Evolutionary conservation across 2,113 vertebrate species (phyloP).

Genomic region (Morphnarchus princeps): DNA sequence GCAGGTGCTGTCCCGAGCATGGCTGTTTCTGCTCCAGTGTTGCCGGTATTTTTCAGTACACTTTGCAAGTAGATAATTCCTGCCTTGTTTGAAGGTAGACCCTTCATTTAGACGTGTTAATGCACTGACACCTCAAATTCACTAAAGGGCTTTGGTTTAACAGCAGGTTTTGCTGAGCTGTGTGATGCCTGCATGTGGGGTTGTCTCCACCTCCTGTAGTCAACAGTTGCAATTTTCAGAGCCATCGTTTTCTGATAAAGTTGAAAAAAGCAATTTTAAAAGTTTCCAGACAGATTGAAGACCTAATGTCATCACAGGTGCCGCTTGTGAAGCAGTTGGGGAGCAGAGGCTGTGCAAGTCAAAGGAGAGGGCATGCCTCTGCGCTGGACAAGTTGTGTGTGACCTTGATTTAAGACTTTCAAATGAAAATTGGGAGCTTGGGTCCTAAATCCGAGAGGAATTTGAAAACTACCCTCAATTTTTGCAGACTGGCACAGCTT

Average conservation of each 20-base stretch:
- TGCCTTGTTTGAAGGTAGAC: not conserved
- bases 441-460: not conserved
- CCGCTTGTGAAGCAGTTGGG: accelerated
- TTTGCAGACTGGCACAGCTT: not conserved
- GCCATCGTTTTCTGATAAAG: not conserved
- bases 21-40: not conserved
- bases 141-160: not conserved
- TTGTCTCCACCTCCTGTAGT: not conserved
- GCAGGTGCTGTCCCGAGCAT: not conserved
- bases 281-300: not conserved
- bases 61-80: too few relatives aligned
- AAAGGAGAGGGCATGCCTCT: not conserved
- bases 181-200: not conserved
- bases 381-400: not conserved
- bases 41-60: too few relatives aligned
- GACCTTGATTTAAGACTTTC: not conserved
- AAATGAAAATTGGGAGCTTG: not conserved
- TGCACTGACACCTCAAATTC: too few relatives aligned
- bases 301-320: not conserved
- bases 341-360: not conserved
- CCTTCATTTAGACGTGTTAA: accelerated
- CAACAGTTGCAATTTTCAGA: not conserved
- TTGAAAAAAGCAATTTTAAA: not conserved
- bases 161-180: not conserved
- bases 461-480: not conserved